phyloP scores from a whole-genome alignment of 2,113 vertebrate genomes.

The Daboia siamensis region DNA sequence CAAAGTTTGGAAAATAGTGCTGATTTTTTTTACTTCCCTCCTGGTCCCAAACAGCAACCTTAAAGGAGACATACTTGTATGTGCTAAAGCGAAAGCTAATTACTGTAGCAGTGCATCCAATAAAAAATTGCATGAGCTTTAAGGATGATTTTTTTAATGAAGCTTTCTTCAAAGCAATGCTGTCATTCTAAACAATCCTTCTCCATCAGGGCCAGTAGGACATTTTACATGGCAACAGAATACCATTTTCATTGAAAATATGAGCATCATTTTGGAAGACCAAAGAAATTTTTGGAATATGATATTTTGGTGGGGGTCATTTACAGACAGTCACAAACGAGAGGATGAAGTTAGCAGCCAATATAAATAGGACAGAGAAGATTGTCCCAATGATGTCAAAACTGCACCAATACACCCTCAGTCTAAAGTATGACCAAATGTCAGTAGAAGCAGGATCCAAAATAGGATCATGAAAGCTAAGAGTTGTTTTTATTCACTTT shows the following conservation, averaged over 20 bases:
- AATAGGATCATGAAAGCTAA: background rate
- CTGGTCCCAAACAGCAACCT: background rate
- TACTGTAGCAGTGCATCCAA: background rate
- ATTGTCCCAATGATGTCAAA: background rate
- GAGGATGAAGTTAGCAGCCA: background rate
- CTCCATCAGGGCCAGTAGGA: background rate
- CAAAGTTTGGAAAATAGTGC: background rate
- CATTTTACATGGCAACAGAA: background rate
- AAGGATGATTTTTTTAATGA: background rate
- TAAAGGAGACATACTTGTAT: background rate
- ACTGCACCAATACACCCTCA: background rate
- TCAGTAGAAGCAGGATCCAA: background rate
- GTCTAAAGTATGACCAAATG: background rate
- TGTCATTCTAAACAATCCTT: background rate
- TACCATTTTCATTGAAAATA: background rate
- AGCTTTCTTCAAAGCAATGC: background rate
- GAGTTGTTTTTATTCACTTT: background rate
- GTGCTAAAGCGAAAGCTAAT: background rate
- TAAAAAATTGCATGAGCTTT: background rate
- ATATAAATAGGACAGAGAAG: background rate
- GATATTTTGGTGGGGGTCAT: background rate
- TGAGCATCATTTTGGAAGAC: background rate
- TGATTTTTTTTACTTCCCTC: background rate
- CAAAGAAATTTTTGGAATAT: background rate
- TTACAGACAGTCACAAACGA: background rate